These are phyloP conservation scores for Sphaerophoria rueppellii DNA, from an alignment of 2,888 invertebrate genomes.

Conservation along the genomic window DNA sequence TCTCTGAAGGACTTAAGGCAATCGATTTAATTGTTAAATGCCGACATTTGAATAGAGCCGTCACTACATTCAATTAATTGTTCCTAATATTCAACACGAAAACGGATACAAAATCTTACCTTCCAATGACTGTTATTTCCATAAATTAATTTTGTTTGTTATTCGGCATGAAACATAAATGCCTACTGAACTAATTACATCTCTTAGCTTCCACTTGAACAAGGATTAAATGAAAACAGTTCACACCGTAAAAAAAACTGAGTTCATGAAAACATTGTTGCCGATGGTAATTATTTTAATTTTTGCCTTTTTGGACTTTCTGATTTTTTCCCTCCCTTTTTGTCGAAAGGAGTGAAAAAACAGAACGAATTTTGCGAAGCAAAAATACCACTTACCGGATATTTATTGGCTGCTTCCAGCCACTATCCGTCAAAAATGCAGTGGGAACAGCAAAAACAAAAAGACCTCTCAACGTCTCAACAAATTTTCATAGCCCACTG, in stretches of 20 bases:
- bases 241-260: background rate
- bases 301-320: slow-evolving; percentile 1
- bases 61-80: slow-evolving; percentile 2
- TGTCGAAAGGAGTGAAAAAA: background rate
- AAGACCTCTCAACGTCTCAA: slow-evolving; percentile 2
- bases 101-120: slow-evolving; percentile 20
- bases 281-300: background rate
- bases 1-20: no score
- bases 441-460: slow-evolving; percentile 23
- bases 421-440: slow-evolving; percentile 23
- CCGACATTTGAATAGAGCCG: background rate
- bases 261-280: background rate
- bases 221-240: no score
- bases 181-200: no score
- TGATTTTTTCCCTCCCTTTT: background rate
- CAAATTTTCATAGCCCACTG: slow-evolving; percentile 40
- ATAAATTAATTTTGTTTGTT: slow-evolving; percentile 46
- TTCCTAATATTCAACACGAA: background rate
- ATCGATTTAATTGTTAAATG: background rate
- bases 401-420: slow-evolving; percentile 57
- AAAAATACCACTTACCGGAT: slow-evolving; percentile 40
- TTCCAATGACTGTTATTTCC: slow-evolving; percentile 61
- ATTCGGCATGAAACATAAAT: background rate
- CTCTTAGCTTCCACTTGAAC: no score
- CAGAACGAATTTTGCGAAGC: slow-evolving; percentile 19